These are phyloP conservation scores for Pterois miles DNA, from an alignment of 2,797 vertebrate species.

Conservation along the genomic window DNA sequence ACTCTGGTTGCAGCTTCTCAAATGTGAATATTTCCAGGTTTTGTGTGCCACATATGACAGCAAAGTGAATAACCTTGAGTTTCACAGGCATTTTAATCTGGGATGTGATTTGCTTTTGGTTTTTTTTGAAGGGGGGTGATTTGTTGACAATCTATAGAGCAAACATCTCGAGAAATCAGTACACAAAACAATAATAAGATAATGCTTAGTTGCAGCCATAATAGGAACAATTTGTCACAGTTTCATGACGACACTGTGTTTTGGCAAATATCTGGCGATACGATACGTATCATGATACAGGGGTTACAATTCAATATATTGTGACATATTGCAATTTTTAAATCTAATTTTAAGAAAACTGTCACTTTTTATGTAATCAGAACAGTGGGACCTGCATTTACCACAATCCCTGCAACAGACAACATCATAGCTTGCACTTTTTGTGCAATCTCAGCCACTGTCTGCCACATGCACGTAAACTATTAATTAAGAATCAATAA, in stretches of 20 bases:
- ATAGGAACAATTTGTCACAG: not conserved
- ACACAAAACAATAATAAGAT: not conserved
- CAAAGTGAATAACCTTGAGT: not conserved
- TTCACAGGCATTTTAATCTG: not conserved
- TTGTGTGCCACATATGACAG: not conserved
- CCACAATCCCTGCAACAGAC: too few relatives aligned
- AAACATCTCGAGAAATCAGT: not conserved
- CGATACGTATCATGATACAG: too few relatives aligned
- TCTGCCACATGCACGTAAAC: too few relatives aligned
- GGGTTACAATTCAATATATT: too few relatives aligned
- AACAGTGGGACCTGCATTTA: too few relatives aligned
- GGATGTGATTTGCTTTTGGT: rapidly evolving
- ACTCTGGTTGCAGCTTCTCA: not conserved
- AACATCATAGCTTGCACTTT: too few relatives aligned
- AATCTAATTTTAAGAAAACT: too few relatives aligned
- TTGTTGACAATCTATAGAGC: not conserved
- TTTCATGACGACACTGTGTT: not conserved
- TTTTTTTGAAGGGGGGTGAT: not conserved
- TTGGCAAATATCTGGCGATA: not conserved
- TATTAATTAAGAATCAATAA: too few relatives aligned
- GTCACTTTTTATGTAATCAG: too few relatives aligned
- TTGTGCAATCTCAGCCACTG: too few relatives aligned
- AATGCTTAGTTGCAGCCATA: not conserved
- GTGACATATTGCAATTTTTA: too few relatives aligned
- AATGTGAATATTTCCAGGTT: not conserved